Base-by-base conservation (phyloP, 2,113 vertebrate genomes). In the Dipodomys merriami region DNA sequence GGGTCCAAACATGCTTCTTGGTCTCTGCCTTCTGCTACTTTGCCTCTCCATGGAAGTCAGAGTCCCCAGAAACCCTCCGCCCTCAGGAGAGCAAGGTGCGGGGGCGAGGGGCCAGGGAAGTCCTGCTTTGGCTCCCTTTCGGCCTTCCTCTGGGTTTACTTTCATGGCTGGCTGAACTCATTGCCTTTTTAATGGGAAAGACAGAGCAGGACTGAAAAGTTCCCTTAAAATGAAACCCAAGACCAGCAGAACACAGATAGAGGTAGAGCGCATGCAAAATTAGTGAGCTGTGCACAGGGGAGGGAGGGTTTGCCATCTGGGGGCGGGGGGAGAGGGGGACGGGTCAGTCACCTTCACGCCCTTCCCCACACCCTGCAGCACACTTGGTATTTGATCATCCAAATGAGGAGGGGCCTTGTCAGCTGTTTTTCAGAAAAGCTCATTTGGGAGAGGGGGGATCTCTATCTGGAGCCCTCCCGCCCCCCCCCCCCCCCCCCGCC, bases 271-370 rank as follows among this genome's bases (percentile, higher is more conserved):
- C 57, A 67, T 7, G 68, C 22, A 13, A 3, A 25, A 8, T 16
- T 3, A 30, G 67, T 13, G 2, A 16, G 72, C 22, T 7, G 0
- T 20, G 57, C 12, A 0, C 5, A n/a, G 25, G 10, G 22, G 7
- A 8, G 19, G 12, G 30, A 27, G 29, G 22, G n/a, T 62, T 33
- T 53, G 4, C 22, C 0, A 12, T 23, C 27, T 11, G 13, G 15
- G 20, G 15, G 7, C 7, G 9, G 33, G 1, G 2, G 44, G n/a
- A n/a, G n/a, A n/a, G n/a, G 68, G 7, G 13, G 2, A 20, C 33
- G 20, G 7, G 3, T 74, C 29, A 57, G 53, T 81, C 65, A 8
- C 29, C 80, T 60, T 30, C 30, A 6, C 7, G 93, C 25, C 44
- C 69, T 46, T 29, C 25, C 6, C 1, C 29, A 53, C 79, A 49